These are phyloP conservation scores for Clitarchus hookeri DNA, from an alignment of 2,888 invertebrate species.

Conservation along the genomic window DNA sequence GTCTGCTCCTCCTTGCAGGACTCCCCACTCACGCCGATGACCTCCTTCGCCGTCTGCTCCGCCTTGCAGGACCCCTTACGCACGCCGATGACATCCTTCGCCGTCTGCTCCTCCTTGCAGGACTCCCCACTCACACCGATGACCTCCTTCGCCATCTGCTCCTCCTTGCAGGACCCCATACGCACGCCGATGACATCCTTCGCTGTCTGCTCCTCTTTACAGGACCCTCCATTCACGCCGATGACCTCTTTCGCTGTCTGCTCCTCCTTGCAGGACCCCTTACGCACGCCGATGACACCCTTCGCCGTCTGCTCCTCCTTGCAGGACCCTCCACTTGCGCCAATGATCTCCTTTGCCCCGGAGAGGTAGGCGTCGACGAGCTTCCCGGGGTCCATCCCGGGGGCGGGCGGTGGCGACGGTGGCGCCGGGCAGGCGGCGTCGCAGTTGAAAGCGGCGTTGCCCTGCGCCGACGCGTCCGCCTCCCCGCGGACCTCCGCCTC, in stretches of 20 bases:
- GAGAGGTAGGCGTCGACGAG: constrained; percentile 65
- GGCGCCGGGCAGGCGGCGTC: neutral
- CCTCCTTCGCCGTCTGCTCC: constrained; percentile 16
- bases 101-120: constrained; percentile 43
- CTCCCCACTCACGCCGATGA: constrained; percentile 39
- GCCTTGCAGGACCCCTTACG: constrained; percentile 32
- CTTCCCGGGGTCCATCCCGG: constrained; percentile 48
- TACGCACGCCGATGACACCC: constrained; percentile 40
- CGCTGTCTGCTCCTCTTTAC: constrained; percentile 42
- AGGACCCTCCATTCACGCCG: constrained; percentile 41
- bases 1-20: constrained; percentile 44
- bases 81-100: too few species aligned
- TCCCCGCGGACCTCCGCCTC: neutral
- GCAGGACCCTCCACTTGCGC: constrained; percentile 44
- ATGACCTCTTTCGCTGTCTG: constrained; percentile 43
- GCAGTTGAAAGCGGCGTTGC: constrained; percentile 26
- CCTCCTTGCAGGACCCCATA: constrained; percentile 34
- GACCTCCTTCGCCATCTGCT: constrained; percentile 22
- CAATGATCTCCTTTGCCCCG: constrained; percentile 49
- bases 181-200: too few species aligned
- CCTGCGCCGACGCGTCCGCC: neutral
- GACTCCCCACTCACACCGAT: constrained; percentile 42
- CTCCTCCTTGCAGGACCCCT: constrained; percentile 45
- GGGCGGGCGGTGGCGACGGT: neutral
- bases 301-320: constrained; percentile 42